Evolutionary conservation across 2,113 vertebrate genomes (phyloP).

Genomic region (Motacilla alba): DNA sequence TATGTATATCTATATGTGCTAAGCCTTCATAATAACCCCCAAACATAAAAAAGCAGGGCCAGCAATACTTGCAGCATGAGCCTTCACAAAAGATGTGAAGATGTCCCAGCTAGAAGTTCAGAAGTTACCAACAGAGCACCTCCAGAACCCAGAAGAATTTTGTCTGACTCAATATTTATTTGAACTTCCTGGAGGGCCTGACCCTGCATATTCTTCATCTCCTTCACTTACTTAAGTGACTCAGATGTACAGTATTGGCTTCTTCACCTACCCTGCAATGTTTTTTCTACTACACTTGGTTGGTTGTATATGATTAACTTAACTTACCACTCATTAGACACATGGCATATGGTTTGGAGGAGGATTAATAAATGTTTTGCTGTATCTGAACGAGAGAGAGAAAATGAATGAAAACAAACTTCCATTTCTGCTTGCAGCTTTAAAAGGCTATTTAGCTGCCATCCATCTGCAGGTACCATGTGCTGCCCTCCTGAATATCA

Average conservation of each 20-base stretch:
- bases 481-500: constrained; percentile 53
- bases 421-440: constrained; percentile 67
- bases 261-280: neutral
- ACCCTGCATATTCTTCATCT: neutral
- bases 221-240: neutral
- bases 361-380: constrained; percentile 80
- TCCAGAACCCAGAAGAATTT: neutral
- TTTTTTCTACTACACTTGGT: constrained; percentile 48
- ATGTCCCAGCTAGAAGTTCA: neutral
- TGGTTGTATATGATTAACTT: constrained; percentile 69
- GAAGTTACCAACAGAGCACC: neutral
- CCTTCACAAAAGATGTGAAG: neutral
- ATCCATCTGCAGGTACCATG: constrained; percentile 56
- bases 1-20: neutral
- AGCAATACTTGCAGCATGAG: neutral
- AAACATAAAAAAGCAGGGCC: neutral
- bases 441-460: constrained; percentile 69
- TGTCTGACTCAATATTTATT: neutral
- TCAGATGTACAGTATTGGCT: neutral
- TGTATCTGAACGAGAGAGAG: constrained; percentile 61
- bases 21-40: neutral
- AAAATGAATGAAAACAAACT: constrained; percentile 75
- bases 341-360: constrained; percentile 77
- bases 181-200: neutral
- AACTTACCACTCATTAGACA: constrained; percentile 73